Percentiles rank a stretch among this genome's conserved stretches.
These are phyloP conservation scores for Portevinia maculata DNA, from an alignment of 2,888 invertebrate species.

Conservation along the genomic window DNA sequence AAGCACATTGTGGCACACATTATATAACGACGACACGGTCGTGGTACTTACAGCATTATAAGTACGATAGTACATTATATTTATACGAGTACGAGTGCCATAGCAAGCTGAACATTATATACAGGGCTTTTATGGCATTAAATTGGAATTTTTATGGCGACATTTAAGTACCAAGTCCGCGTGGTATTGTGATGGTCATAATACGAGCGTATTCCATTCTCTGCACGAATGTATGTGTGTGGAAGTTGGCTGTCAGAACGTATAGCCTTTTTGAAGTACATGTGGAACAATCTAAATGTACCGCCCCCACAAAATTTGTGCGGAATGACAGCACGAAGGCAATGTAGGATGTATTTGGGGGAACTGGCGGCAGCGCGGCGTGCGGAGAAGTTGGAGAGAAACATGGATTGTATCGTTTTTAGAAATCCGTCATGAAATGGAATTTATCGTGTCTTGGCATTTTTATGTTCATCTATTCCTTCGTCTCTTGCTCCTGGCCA, in stretches of 20 bases:
- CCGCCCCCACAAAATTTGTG: constrained; percentile 33
- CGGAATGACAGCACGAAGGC: background rate
- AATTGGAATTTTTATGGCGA: constrained; percentile 70
- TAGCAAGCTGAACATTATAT: background rate
- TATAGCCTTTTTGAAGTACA: constrained; percentile 21
- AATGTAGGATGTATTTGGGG: background rate
- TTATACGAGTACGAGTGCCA: constrained; percentile 8
- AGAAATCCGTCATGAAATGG: constrained; percentile 64
- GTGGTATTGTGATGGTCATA: constrained; percentile 66
- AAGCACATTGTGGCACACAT: constrained; percentile 50
- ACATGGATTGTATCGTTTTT: constrained; percentile 36
- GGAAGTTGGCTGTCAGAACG: constrained; percentile 2
- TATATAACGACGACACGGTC: constrained; percentile 44
- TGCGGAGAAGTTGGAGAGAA: no score
- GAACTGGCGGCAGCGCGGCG: no score
- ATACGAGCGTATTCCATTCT: constrained; percentile 18
- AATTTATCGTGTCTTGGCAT: constrained; percentile 52
- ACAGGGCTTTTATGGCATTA: constrained; percentile 67
- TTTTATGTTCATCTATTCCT: constrained; percentile 50
- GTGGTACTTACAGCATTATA: constrained; percentile 31
- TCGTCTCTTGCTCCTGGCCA: background rate
- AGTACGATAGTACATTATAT: constrained; percentile 51
- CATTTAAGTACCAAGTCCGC: constrained; percentile 70
- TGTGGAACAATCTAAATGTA: constrained; percentile 49
- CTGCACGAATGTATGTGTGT: background rate